Base-by-base conservation (phyloP, 2,113 vertebrate genomes). In the Nannobrachium achirus region DNA sequence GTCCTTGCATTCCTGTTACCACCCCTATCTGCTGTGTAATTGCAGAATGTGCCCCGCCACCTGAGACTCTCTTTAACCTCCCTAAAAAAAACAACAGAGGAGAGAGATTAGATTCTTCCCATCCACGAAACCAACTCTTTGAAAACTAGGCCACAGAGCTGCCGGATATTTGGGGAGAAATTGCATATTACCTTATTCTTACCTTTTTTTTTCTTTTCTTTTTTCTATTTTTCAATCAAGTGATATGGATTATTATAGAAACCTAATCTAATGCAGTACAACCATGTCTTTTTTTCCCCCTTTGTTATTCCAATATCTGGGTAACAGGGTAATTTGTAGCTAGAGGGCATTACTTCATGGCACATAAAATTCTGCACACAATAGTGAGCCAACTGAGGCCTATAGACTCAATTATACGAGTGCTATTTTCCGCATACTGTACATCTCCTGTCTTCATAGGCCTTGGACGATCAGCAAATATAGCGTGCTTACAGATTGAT, bases 21-120 rank as follows among this genome's bases (percentile, higher is more conserved):
- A n/a, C 72, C 85, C 71, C 73, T 85, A 88, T 91, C 78, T 76
- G 56, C 71, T 50, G 71, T 79, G 81, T 92, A 89, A 93, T 92
- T 91, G 87, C 75, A 45, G 40, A 82, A n/a, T 75, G 79, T 64
- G 69, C 57, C 72, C 79, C 10, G 61, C 83, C 92, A 92, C 90
- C 92, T 92, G 90, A 84, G 90, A 81, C 91, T 80, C 86, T n/a
- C 65, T 56, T 59, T 75, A 85, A 71, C 81, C 84, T 65, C 38
- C 51, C 53, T 18, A 45, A 45, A 71, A 78, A 51, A 14, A 38
- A 73, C 76, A 46, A 60, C 69, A 71, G 60, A 50, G 60, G 33
- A 63, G 42, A 25, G 49, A 58, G 49, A 73, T 73, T 61, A 72
- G 76, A 79, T 76, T 75, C 51, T 76, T 56, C 77, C 61, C 71